Evolutionary conservation across 2,797 vertebrate genomes (phyloP).

Genomic region (Macropus fuliginosus): DNA sequence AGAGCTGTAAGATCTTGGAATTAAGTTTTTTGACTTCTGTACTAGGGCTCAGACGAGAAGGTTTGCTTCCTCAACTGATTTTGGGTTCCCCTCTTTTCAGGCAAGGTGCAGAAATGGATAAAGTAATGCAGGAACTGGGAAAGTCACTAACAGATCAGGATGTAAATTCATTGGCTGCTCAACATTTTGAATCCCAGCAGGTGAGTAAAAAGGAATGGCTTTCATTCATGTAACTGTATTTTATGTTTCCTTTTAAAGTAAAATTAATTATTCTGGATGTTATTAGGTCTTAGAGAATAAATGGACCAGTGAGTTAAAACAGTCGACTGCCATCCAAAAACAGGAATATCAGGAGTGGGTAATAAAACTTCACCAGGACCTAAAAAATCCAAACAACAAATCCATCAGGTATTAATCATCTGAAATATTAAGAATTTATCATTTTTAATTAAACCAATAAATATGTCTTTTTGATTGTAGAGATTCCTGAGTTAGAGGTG

Average conservation of each 20-base stretch:
- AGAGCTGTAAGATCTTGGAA: not conserved
- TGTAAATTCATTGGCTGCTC: slow-evolving; percentile 95
- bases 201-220: slow-evolving; percentile 80
- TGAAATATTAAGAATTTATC: not conserved
- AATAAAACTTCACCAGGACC: slow-evolving; percentile 96
- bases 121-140: slow-evolving; percentile 97
- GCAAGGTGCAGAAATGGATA: slow-evolving; percentile 95
- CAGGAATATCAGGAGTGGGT: slow-evolving; percentile 99
- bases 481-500: slow-evolving; percentile 24
- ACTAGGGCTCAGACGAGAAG: not conserved
- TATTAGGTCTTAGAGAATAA: slow-evolving; percentile 95
- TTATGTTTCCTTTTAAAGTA: slow-evolving; percentile 38
- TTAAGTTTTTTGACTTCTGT: not conserved
- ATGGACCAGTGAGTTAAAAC: slow-evolving; percentile 96
- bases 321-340: slow-evolving; percentile 95
- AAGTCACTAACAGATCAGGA: slow-evolving; percentile 96
- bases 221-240: not conserved
- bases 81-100: slow-evolving; percentile 82
- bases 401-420: slow-evolving; percentile 89
- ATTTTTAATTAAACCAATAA: not conserved
- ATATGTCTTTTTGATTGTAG: slow-evolving; percentile 5
- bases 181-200: slow-evolving; percentile 98
- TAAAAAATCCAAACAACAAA: slow-evolving; percentile 95
- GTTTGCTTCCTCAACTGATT: not conserved
- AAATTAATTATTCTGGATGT: not conserved